These are phyloP conservation scores for Manacus vitellinus DNA, from an alignment of 2,113 vertebrate genomes.

Conservation along the genomic window DNA sequence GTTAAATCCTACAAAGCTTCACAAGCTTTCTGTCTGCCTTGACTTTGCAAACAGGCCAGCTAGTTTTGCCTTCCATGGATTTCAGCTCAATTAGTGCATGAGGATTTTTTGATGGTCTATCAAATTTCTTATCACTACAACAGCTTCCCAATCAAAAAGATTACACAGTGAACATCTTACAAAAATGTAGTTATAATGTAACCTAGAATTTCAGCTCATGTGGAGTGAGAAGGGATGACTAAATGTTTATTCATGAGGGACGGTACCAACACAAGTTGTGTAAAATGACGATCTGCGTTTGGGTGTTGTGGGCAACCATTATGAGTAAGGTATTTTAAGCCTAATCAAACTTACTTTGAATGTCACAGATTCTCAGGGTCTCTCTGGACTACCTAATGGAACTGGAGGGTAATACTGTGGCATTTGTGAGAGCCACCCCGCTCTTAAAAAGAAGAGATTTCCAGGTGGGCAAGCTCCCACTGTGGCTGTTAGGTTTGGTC, in stretches of 20 bases:
- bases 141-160: not conserved
- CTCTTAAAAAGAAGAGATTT: not conserved
- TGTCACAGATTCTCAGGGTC: not conserved
- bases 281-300: not conserved
- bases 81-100: not conserved
- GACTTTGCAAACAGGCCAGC: not conserved
- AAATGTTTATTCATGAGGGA: not conserved
- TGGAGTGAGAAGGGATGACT: not conserved
- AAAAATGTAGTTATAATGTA: not conserved
- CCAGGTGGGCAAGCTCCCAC: not conserved
- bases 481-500: not conserved
- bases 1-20: not conserved
- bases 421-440: accelerated
- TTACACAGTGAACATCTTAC: not conserved
- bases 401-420: accelerated
- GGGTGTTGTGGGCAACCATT: accelerated
- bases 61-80: not conserved
- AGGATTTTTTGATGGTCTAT: not conserved
- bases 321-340: not conserved
- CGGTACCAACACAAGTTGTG: not conserved
- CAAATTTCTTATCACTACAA: not conserved
- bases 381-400: not conserved
- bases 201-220: not conserved
- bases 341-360: not conserved
- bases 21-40: not conserved